These are phyloP conservation scores for Platycercus adscitus DNA, from an alignment of 2,113 vertebrate species.

Conservation along the genomic window DNA sequence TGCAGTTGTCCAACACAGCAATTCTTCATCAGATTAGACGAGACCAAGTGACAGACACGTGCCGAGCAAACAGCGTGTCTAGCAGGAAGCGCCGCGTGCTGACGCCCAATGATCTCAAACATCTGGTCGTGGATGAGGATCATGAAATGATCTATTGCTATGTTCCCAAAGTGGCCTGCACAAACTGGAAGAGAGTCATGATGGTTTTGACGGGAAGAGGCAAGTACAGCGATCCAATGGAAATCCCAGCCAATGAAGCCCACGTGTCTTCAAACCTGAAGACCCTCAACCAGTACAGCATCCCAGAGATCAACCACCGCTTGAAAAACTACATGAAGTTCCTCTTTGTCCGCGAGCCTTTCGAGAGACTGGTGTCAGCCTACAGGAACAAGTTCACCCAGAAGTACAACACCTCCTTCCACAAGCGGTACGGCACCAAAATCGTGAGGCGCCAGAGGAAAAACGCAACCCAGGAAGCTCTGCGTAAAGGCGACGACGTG, in stretches of 20 bases:
- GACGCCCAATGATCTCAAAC: constrained; percentile 92
- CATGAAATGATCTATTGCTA: constrained; percentile 98
- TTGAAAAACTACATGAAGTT: constrained; percentile 98
- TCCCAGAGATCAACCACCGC: constrained; percentile 95
- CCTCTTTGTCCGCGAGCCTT: constrained; percentile 95
- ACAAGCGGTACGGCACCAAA: constrained; percentile 96
- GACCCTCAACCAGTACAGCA: constrained; percentile 96
- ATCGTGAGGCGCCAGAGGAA: constrained; percentile 93
- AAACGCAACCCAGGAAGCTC: constrained; percentile 92
- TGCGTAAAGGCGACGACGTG: constrained; percentile 87
- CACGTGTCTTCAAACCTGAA: constrained; percentile 94
- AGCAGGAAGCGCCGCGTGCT: constrained; percentile 91
- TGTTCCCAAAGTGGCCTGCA: constrained; percentile 98
- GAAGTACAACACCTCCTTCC: constrained; percentile 98
- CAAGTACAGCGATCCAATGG: constrained; percentile 96
- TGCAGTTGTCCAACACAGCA: constrained; percentile 85
- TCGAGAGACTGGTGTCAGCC: constrained; percentile 94
- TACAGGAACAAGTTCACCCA: constrained; percentile 99
- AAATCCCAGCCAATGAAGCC: constrained; percentile 94
- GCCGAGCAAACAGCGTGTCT: constrained; percentile 83
- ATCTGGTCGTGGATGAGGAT: constrained; percentile 95
- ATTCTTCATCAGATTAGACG: constrained; percentile 90
- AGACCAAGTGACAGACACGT: constrained; percentile 90
- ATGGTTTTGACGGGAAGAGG: constrained; percentile 95
- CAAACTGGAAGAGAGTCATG: constrained; percentile 99